Conservation (phyloP, 2,797 vertebrate genomes). For the Acanthopagrus latus region DNA sequence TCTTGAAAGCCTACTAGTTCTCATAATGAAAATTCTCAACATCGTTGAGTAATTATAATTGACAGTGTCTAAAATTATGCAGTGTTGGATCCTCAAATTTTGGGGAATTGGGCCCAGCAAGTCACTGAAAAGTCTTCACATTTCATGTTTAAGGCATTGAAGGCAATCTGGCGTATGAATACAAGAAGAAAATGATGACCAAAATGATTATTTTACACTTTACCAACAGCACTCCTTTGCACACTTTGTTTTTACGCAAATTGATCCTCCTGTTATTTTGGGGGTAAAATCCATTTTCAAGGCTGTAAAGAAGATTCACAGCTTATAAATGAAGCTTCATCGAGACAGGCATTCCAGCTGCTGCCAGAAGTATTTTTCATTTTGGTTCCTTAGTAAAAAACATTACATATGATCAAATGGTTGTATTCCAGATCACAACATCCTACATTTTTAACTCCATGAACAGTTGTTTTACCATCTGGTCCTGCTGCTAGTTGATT, state of each 20-base stretch:
- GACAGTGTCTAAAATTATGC: no score
- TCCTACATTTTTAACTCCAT: background rate
- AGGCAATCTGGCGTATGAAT: no score
- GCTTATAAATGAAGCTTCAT: background rate
- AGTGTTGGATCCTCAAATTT: no score
- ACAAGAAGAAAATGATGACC: background rate
- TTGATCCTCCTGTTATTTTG: background rate
- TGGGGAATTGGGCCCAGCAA: no score
- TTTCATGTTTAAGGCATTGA: no score
- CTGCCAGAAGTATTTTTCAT: constrained; percentile 3
- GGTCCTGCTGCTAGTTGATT: background rate
- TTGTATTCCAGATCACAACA: background rate
- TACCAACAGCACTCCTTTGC: background rate
- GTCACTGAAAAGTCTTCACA: no score
- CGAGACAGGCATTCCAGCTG: background rate
- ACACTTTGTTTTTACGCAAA: background rate
- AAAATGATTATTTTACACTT: background rate
- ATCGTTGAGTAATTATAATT: no score
- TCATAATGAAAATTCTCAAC: no score
- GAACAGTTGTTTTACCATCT: background rate
- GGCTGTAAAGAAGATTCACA: background rate
- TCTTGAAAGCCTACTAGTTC: no score
- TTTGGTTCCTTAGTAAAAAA: no score
- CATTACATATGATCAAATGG: background rate
- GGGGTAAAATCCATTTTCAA: background rate